Base-by-base conservation (phyloP, 1,140 invertebrate genomes). In the Aplysia californica region DNA sequence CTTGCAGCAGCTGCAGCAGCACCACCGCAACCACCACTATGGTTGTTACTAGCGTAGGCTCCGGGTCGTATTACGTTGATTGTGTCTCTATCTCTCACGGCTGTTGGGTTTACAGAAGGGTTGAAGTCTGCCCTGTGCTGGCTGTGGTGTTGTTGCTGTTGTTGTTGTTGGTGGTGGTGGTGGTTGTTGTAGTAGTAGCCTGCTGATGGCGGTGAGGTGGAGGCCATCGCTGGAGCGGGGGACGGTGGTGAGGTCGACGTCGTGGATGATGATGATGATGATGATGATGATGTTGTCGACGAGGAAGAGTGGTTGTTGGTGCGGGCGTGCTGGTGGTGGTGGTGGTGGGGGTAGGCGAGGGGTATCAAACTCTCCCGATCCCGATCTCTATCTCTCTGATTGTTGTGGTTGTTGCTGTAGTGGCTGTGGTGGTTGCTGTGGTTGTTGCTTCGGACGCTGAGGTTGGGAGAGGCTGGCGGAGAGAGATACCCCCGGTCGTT, bases 391-490 rank as follows among this genome's bases (percentile, higher is more conserved):
- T n/a, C 10, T n/a, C 44, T 15, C 44, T 50, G 18, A 29, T 61
- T 10, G 29, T 10, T 61, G 58, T 23, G 29, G 15, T 61, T 61
- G 58, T 61, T 18, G 20, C 58, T 6, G 58, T 10, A 26, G 58
- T 26, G 18, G 58, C 26, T 10, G 26, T 50, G 44, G n/a, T 50
- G 44, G 44, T 15, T 50, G n/a, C n/a, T n/a, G n/a, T n/a, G n/a
- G n/a, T n/a, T n/a, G n/a, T n/a, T n/a, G n/a, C n/a, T 58, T 59
- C 71, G 33, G 2, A 56, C 23, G 38, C 36, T 74, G 23, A 74
- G 59, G 44, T 74, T 74, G 5, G 71, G 71, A 31, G 71, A 74
- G 31, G 71, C 58, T 5, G 71, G 71, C 21, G 71, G 71, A 18
- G 71, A 64, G 29, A 74, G 38, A 26, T 44, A 65, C 10, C 65